These are phyloP conservation scores for Phoxinus phoxinus DNA, from an alignment of 2,113 vertebrate genomes.

Conservation along the genomic window DNA sequence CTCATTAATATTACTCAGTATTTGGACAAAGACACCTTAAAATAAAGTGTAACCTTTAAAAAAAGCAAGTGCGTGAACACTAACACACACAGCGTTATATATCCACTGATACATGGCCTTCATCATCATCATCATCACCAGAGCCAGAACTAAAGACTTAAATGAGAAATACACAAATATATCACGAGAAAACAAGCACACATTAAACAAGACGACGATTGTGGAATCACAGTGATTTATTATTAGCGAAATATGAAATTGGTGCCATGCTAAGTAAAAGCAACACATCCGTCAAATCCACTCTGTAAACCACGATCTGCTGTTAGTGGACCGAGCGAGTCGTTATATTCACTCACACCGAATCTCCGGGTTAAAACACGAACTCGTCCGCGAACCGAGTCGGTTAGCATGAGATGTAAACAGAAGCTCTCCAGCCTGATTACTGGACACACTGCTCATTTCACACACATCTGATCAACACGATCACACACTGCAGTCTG, in stretches of 20 bases:
- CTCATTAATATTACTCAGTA: not conserved
- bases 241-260: not conserved
- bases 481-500: not conserved
- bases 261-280: not conserved
- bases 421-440: not conserved
- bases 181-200: not conserved
- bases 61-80: not conserved
- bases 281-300: not conserved
- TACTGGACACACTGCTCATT: not conserved
- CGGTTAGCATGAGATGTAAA: conserved; percentile 38
- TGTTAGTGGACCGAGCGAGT: not conserved
- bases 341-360: not conserved
- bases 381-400: not conserved
- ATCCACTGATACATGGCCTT: too few species aligned
- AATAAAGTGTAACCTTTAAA: too few species aligned
- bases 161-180: not conserved
- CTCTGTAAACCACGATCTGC: not conserved
- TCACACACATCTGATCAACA: not conserved
- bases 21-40: not conserved
- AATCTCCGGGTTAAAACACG: not conserved
- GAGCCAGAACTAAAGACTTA: not conserved
- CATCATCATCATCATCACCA: not conserved
- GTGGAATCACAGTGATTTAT: not conserved
- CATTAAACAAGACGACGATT: not conserved
- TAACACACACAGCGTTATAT: not conserved